Conservation (phyloP, 2,113 vertebrate genomes). For the Acrocephalus arundinaceus region DNA sequence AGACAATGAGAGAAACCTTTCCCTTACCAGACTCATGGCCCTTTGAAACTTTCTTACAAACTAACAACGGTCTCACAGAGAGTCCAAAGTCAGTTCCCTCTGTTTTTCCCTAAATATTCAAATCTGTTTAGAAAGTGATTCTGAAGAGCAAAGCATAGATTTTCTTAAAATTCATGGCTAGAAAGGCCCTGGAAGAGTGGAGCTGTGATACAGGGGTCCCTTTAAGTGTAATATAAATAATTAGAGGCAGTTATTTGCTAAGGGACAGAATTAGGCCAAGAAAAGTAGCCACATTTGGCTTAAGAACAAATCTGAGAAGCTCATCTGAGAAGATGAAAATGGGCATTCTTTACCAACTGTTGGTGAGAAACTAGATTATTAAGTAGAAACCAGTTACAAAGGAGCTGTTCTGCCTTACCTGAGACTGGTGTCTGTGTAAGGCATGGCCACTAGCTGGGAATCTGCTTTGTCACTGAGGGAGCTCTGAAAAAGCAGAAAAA, state of each 20-base stretch:
- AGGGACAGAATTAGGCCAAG: neutral
- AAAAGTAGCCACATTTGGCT: neutral
- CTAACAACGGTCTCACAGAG: neutral
- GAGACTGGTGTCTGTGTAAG: slow-evolving; percentile 83
- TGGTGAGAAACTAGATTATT: neutral
- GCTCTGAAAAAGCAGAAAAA: slow-evolving; percentile 72
- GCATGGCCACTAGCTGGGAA: slow-evolving; percentile 85
- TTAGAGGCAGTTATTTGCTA: neutral
- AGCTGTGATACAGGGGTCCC: neutral
- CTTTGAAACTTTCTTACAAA: neutral
- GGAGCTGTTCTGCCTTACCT: slow-evolving; percentile 74
- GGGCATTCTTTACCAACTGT: neutral
- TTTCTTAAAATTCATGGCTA: neutral
- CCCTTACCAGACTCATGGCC: neutral
- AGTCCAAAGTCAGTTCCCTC: neutral
- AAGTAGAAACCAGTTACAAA: neutral
- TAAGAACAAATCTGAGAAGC: neutral
- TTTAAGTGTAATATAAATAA: neutral
- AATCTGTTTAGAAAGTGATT: neutral
- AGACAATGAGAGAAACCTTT: neutral
- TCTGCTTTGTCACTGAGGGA: slow-evolving; percentile 71
- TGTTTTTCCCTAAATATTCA: neutral
- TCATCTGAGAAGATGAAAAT: neutral
- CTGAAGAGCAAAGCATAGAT: neutral
- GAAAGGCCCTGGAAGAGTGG: neutral